A percentile compares a stretch with the other conserved stretches of the same genome.
These are phyloP conservation scores for Prionailurus viverrinus DNA, from an alignment of 2,113 vertebrate genomes.

Conservation along the genomic window DNA sequence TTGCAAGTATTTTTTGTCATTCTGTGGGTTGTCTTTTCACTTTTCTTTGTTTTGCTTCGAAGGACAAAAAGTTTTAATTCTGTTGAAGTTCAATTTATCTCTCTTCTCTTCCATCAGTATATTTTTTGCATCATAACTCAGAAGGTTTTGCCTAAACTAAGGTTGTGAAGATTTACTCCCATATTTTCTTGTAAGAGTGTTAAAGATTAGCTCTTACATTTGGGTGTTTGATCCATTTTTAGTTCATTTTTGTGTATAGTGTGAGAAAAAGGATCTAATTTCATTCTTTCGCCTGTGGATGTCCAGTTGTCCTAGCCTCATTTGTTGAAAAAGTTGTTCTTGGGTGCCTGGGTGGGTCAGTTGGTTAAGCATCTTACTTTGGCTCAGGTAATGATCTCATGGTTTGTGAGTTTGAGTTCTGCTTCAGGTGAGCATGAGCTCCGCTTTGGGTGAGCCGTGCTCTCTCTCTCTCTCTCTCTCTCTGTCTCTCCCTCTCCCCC, in stretches of 20 bases:
- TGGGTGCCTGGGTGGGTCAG: neutral
- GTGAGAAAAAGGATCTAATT: neutral
- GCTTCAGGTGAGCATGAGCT: too few relatives aligned
- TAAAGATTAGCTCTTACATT: neutral
- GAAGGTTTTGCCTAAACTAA: neutral
- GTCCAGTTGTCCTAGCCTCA: neutral
- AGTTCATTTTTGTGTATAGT: neutral
- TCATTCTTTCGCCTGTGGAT: neutral
- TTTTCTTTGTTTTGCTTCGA: neutral
- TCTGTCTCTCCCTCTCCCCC: fast-evolving
- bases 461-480: fast-evolving
- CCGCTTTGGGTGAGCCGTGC: too few relatives aligned
- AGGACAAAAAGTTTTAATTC: neutral
- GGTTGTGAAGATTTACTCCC: neutral
- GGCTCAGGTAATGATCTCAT: too few relatives aligned
- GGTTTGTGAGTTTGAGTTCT: too few relatives aligned
- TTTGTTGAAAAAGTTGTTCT: neutral
- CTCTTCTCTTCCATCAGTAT: neutral
- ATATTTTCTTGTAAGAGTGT: neutral
- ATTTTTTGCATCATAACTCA: neutral
- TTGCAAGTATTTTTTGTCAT: neutral
- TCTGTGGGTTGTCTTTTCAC: neutral
- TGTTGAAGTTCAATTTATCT: neutral
- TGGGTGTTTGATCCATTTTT: neutral
- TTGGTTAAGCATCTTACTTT: too few relatives aligned